Percentiles rank a stretch among this genome's conserved stretches.
These are phyloP conservation scores for Erebia aethiops DNA, from an alignment of 2,888 invertebrate genomes.

Conservation along the genomic window DNA sequence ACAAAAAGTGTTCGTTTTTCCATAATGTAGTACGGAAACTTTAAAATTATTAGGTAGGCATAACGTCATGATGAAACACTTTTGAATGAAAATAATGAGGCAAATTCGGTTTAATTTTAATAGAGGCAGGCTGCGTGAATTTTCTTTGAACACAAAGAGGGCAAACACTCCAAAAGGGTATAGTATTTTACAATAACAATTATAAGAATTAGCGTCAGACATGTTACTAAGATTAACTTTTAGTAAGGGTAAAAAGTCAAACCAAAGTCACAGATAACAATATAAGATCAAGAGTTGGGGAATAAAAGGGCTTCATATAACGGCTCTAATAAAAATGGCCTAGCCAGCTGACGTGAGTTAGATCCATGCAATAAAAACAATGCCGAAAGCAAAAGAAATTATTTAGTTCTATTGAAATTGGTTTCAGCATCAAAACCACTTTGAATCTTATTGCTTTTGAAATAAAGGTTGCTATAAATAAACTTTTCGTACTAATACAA, in stretches of 20 bases:
- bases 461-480: slow-evolving; percentile 7
- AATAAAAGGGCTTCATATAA: slow-evolving; percentile 27
- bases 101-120: background rate
- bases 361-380: slow-evolving; percentile 42
- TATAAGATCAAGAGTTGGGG: slow-evolving; percentile 19
- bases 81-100: background rate
- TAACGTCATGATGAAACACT: too few species aligned
- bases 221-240: too few species aligned
- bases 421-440: slow-evolving; percentile 3
- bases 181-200: too few species aligned
- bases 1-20: too few species aligned
- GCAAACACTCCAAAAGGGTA: background rate
- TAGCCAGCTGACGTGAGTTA: slow-evolving; percentile 41
- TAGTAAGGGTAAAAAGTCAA: slow-evolving; percentile 6
- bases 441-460: slow-evolving; percentile 17
- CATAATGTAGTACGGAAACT: too few species aligned
- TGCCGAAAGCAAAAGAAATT: slow-evolving; percentile 39
- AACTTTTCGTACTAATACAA: slow-evolving; percentile 3
- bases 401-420: slow-evolving; percentile 34
- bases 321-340: slow-evolving; percentile 39
- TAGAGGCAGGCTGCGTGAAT: background rate
- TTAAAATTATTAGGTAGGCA: too few species aligned
- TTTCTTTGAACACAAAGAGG: background rate
- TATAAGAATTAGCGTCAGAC: too few species aligned
- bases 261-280: slow-evolving; percentile 19